Percentiles rank a stretch among this genome's conserved stretches.
phyloP scores from a whole-genome alignment of 92 coral and sea anemone species.

The Porites lobata region DNA sequence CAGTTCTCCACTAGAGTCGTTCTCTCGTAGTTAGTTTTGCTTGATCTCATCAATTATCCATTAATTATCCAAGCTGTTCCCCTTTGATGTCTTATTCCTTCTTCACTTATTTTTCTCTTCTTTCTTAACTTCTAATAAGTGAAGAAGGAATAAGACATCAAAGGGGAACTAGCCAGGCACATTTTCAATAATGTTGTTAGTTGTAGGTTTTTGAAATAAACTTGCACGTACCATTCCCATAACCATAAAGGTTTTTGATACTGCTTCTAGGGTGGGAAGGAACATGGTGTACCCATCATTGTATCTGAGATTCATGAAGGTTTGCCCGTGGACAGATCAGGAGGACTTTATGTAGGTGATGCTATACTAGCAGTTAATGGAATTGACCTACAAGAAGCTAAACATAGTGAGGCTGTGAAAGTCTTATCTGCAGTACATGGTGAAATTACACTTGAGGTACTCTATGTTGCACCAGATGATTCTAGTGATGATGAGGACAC shows the following conservation, averaged over 20 bases:
- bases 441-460: slow-evolving; percentile 94
- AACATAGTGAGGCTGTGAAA: slow-evolving; percentile 95
- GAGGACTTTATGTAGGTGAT: slow-evolving; percentile 97
- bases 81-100: too few relatives aligned
- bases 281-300: slow-evolving; percentile 98
- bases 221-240: background rate
- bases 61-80: too few relatives aligned
- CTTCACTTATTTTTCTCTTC: too few relatives aligned
- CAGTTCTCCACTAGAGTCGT: too few relatives aligned
- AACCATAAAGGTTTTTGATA: background rate
- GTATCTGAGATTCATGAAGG: slow-evolving; percentile 97
- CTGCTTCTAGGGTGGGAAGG: slow-evolving; percentile 90
- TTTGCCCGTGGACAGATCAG: slow-evolving; percentile 89
- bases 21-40: too few relatives aligned
- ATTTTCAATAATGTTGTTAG: too few relatives aligned
- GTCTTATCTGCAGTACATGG: slow-evolving; percentile 94
- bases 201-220: too few relatives aligned
- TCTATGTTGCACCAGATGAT: slow-evolving; percentile 99
- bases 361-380: slow-evolving; percentile 98
- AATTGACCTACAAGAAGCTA: slow-evolving; percentile 96
- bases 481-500: slow-evolving; percentile 98
- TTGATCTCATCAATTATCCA: too few relatives aligned
- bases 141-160: too few relatives aligned
- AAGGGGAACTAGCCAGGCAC: too few relatives aligned
- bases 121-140: too few relatives aligned